phyloP scores from a whole-genome alignment of 2,113 vertebrate species.

The Edolisoma coerulescens region DNA sequence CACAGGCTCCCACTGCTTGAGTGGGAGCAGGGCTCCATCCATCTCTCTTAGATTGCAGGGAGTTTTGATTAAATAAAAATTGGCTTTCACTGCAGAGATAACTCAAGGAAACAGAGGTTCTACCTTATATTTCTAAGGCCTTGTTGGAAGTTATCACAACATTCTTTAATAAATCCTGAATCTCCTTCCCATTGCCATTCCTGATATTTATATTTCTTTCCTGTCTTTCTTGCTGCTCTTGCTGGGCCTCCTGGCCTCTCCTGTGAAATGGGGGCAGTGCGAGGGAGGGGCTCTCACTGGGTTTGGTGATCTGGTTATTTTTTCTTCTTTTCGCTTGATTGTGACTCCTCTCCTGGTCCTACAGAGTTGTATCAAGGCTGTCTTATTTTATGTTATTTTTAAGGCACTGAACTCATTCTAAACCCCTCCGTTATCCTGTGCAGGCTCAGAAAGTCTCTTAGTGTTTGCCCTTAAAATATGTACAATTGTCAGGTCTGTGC shows the following conservation, averaged over 20 bases:
- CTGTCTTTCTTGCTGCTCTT: background rate
- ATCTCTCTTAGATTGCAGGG: background rate
- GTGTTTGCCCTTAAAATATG: background rate
- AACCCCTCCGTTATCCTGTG: background rate
- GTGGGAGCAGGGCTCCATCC: background rate
- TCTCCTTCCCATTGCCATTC: conserved; percentile 1
- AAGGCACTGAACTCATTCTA: background rate
- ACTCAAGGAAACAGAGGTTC: background rate
- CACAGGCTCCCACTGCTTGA: background rate
- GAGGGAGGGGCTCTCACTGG: background rate
- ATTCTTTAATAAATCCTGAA: conserved; percentile 41
- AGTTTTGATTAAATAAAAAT: background rate
- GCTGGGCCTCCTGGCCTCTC: background rate
- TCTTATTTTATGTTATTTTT: background rate
- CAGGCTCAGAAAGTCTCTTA: conserved; percentile 14
- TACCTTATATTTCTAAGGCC: background rate
- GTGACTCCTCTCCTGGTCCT: background rate
- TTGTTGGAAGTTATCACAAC: background rate
- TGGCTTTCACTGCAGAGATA: background rate
- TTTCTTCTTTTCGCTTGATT: background rate
- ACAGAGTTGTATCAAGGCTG: background rate
- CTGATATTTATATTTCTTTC: conserved; percentile 9
- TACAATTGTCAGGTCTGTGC: background rate
- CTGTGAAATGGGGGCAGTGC: background rate
- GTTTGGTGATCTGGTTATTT: background rate